These are phyloP conservation scores for Thecocarcelia acutangulata DNA, from an alignment of 2,888 invertebrate species.

Conservation along the genomic window DNA sequence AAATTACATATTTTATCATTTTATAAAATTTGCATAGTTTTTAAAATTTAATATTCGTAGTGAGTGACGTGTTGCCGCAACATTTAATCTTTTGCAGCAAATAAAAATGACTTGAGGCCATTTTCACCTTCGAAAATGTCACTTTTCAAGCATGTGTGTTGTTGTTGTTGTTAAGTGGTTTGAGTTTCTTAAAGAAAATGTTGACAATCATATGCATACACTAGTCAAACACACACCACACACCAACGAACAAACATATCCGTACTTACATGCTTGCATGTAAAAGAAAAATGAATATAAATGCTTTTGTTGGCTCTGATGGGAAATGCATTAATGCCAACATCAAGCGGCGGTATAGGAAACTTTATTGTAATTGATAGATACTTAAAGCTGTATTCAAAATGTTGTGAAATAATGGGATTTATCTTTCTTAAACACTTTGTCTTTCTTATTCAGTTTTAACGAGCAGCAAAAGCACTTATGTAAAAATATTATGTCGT, in stretches of 20 bases:
- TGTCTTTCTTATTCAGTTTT: constrained; percentile 2
- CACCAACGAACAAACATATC: too few species aligned
- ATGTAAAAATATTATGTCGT: background rate
- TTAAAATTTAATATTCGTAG: background rate
- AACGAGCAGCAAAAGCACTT: constrained; percentile 30
- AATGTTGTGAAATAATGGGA: constrained; percentile 31
- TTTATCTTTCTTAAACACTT: constrained; percentile 1
- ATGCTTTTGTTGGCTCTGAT: constrained; percentile 38
- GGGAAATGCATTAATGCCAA: constrained; percentile 13
- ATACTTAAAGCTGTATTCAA: constrained; percentile 40
- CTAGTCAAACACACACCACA: too few species aligned
- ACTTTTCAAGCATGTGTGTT: background rate
- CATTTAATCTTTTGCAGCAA: background rate
- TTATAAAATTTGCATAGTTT: background rate
- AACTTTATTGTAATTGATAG: constrained; percentile 57
- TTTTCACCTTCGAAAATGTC: background rate
- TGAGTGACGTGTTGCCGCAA: background rate
- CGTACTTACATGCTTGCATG: background rate
- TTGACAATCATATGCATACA: background rate
- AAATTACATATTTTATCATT: background rate
- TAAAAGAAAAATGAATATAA: background rate
- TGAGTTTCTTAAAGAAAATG: constrained; percentile 4
- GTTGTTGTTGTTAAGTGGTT: background rate
- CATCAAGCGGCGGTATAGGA: constrained; percentile 27
- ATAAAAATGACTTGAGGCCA: background rate